phyloP scores from a whole-genome alignment of 2,888 invertebrate species.

The Ichneumon xanthorius region DNA sequence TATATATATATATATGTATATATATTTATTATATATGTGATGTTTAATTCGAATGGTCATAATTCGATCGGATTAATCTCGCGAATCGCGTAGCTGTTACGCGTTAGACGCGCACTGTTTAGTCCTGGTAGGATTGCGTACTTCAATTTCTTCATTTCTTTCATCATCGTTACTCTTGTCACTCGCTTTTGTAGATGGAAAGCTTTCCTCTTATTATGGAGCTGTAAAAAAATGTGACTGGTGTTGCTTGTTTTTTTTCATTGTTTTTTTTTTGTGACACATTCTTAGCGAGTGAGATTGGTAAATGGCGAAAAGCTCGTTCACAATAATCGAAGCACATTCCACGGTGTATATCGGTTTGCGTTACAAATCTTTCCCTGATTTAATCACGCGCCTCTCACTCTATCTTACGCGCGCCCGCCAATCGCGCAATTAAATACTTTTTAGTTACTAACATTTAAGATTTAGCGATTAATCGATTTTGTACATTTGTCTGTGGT shows the following conservation, averaged over 20 bases:
- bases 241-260: neutral
- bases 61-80: slow-evolving; percentile 59
- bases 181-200: neutral
- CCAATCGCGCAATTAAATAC: slow-evolving; percentile 77
- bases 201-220: neutral
- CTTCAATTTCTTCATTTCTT: slow-evolving; percentile 53
- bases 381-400: slow-evolving; percentile 61
- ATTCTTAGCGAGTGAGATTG: slow-evolving; percentile 2
- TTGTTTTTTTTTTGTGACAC: neutral
- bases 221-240: neutral
- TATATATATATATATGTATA: slow-evolving; percentile 35
- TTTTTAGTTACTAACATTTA: slow-evolving; percentile 83
- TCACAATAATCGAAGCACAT: slow-evolving; percentile 23
- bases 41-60: slow-evolving; percentile 55
- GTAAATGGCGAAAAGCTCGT: neutral
- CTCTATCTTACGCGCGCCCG: slow-evolving; percentile 35
- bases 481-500: slow-evolving; percentile 83
- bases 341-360: slow-evolving; percentile 38
- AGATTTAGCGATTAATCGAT: slow-evolving; percentile 81
- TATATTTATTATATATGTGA: slow-evolving; percentile 31
- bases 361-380: slow-evolving; percentile 47
- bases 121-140: slow-evolving; percentile 58
- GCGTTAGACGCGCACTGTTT: slow-evolving; percentile 76
- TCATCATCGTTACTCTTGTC: slow-evolving; percentile 14
- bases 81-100: slow-evolving; percentile 82